Percentiles rank a stretch among this genome's conserved stretches.
phyloP scores from a whole-genome alignment of 2,888 invertebrate genomes.

The Poecilobothrus nobilitatus region DNA sequence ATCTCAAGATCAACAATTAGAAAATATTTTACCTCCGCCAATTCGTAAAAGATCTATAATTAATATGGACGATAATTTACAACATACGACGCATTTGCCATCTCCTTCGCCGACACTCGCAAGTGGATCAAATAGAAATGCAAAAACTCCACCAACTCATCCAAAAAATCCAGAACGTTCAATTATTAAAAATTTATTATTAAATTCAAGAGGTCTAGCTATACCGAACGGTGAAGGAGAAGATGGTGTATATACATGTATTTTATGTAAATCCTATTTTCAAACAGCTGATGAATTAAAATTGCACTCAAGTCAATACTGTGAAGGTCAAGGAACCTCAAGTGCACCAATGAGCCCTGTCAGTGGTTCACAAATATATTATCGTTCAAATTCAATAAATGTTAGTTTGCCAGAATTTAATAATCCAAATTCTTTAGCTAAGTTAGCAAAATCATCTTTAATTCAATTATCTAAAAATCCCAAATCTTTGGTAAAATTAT shows the following conservation, averaged over 20 bases:
- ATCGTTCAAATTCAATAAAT: conserved; percentile 54
- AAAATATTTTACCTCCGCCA: neutral
- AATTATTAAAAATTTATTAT: conserved; percentile 67
- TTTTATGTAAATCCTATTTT: conserved; percentile 68
- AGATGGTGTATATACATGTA: conserved; percentile 60
- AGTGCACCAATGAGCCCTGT: conserved; percentile 42
- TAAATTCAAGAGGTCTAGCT: conserved; percentile 54
- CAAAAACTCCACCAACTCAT: conserved; percentile 40
- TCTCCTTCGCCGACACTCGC: conserved; percentile 40
- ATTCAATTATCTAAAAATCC: conserved; percentile 40
- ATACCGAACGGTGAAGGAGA: conserved; percentile 51
- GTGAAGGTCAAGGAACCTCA: conserved; percentile 57
- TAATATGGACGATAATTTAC: neutral
- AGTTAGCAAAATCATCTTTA: conserved; percentile 40
- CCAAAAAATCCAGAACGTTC: conserved; percentile 60
- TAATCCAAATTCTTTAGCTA: conserved; percentile 39
- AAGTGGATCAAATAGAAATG: conserved; percentile 27
- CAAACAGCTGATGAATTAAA: conserved; percentile 73
- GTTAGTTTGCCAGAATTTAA: conserved; percentile 50
- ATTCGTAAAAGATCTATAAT: neutral
- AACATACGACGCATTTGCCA: conserved; percentile 20
- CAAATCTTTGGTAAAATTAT: conserved; percentile 34
- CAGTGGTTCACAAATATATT: conserved; percentile 44
- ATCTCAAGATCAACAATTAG: neutral
- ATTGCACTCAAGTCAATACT: conserved; percentile 70